Evolutionary conservation across 2,797 vertebrate species (phyloP).

Genomic region (Martes flavigula): DNA sequence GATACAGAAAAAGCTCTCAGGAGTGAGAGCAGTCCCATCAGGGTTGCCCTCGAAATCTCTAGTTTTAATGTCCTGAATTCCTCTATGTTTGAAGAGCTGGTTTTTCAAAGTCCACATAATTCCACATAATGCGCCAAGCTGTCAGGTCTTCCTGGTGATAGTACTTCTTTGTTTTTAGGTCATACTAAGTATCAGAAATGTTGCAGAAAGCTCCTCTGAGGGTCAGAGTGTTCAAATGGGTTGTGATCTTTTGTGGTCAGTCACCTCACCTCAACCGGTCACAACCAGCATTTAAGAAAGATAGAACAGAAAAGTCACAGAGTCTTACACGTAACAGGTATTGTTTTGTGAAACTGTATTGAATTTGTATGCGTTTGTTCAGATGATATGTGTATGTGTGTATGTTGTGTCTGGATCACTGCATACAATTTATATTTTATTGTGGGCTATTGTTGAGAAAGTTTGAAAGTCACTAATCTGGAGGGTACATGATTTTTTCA

Average conservation of each 20-base stretch:
- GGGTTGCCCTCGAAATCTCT: conserved; percentile 64
- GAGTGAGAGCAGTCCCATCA: neutral
- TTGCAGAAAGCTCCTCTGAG: conserved; percentile 43
- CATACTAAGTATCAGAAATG: conserved; percentile 48
- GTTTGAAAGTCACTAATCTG: conserved; percentile 8
- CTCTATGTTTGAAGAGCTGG: conserved; percentile 79
- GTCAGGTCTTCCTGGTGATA: too few species aligned
- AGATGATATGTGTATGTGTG: neutral
- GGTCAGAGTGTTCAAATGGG: neutral
- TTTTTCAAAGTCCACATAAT: conserved; percentile 82
- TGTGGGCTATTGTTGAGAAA: conserved; percentile 5
- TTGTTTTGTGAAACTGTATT: conserved; percentile 36
- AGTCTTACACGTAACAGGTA: neutral
- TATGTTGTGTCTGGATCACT: conserved; percentile 31
- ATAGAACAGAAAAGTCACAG: conserved; percentile 20
- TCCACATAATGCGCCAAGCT: conserved; percentile 12
- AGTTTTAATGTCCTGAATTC: conserved; percentile 87
- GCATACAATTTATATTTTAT: conserved; percentile 42
- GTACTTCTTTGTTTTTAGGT: too few species aligned
- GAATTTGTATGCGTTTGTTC: conserved; percentile 51
- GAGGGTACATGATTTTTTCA: neutral
- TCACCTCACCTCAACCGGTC: neutral
- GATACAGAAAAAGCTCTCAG: neutral
- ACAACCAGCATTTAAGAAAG: neutral
- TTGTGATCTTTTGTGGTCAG: neutral